Evolutionary conservation across 2,797 vertebrate species (phyloP).

Genomic region (Antennarius maculatus): DNA sequence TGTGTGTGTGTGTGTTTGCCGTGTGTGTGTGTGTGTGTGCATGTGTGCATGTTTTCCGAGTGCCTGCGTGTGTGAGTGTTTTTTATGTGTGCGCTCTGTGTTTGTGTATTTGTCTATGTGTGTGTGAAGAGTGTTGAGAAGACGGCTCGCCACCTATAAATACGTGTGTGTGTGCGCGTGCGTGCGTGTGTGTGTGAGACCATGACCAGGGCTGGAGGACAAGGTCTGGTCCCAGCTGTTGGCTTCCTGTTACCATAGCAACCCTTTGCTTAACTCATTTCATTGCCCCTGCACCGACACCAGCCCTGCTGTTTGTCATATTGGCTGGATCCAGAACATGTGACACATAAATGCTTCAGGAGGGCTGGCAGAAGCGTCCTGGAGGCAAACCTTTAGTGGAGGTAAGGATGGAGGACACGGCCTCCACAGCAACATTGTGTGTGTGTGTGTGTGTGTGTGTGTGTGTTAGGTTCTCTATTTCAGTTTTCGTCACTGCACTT

Average conservation of each 20-base stretch:
- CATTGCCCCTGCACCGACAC: neutral
- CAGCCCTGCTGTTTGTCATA: neutral
- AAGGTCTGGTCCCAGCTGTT: constrained; percentile 20
- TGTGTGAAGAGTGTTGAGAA: constrained; percentile 1
- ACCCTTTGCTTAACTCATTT: constrained; percentile 4
- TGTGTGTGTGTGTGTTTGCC: no score
- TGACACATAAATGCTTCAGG: neutral
- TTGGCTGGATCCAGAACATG: neutral
- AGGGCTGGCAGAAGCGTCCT: neutral
- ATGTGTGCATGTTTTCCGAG: no score
- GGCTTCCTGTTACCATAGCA: constrained; percentile 2
- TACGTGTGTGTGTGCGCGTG: neutral
- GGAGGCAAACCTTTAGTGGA: neutral
- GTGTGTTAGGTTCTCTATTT: no score
- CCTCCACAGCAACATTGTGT: no score
- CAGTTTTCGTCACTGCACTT: no score
- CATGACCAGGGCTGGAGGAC: no score
- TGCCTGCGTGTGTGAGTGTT: no score
- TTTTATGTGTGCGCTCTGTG: no score
- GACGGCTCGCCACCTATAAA: constrained; percentile 16
- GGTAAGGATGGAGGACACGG: neutral
- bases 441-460: no score
- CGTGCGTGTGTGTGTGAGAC: neutral
- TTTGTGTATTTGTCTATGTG: no score
- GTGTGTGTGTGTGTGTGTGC: no score